phyloP scores from a whole-genome alignment of 1,140 invertebrate species.

The Magallana angulata region DNA sequence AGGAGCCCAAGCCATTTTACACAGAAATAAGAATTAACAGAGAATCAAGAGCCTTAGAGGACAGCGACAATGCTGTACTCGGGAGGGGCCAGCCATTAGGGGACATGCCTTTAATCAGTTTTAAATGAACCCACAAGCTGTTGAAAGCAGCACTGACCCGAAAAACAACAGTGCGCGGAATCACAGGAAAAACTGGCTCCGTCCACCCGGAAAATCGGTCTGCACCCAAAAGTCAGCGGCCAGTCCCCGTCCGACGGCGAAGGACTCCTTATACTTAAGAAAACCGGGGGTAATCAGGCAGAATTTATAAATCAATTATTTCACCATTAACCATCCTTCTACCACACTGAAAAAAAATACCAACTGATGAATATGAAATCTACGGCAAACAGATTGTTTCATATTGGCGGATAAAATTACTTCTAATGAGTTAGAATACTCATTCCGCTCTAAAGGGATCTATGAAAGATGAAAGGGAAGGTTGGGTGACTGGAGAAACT shows the following conservation, averaged over 20 bases:
- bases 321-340: constrained; percentile 6
- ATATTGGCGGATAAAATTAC: constrained; percentile 25
- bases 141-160: constrained; percentile 15
- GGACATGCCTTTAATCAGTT: not conserved
- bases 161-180: constrained; percentile 15
- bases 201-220: constrained; percentile 6
- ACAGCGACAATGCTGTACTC: too few species aligned
- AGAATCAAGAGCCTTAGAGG: too few species aligned
- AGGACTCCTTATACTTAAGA: constrained; percentile 1
- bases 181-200: not conserved
- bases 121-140: not conserved
- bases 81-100: too few species aligned
- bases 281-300: constrained; percentile 12
- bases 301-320: constrained; percentile 35
- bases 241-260: not conserved
- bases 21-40: not conserved
- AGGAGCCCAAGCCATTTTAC: not conserved
- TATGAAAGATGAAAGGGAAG: constrained; percentile 18
- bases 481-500: not conserved
- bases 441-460: not conserved
- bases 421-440: constrained; percentile 22
- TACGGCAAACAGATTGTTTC: constrained; percentile 20
- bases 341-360: not conserved
- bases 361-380: not conserved
- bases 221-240: not conserved